Evolutionary conservation across 2,888 invertebrate genomes (phyloP), one percentile per base, ranked within the genome.

Genomic region (Lampropteryx suffumata): DNA sequence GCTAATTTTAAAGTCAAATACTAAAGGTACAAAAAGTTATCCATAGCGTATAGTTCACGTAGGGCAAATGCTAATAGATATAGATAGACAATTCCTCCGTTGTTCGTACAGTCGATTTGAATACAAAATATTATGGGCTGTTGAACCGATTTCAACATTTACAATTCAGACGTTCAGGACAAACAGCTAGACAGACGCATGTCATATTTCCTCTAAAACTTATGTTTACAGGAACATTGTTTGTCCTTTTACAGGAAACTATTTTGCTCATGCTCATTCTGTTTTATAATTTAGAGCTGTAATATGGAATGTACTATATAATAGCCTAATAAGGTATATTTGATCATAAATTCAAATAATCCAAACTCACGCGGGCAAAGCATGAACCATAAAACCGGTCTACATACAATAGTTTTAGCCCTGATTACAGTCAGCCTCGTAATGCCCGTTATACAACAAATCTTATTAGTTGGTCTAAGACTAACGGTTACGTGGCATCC

Each of bases 371-470:
- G 24, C 14, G 12, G 28, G 47, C 46, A 59, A 51, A 61, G 59
- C 57, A 55, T 53, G 60, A 65, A 64, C 62, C 62, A 55, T 50
- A 52, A 62, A 80, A 82, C 79, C 79, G 75, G 79, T 82, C 73
- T 72, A 71, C 24, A 30, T 41, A 47, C 76, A 77, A 82, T 82
- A 78, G 82, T 79, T 81, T 82, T 83, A 75, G 73, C 76, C 76
- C 76, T 73, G 71, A 67, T 71, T 66, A 67, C 64, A 62, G 65
- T 62, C 62, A 59, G 67, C 69, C 55, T 72, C 74, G 73, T 77
- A 76, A 76, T 71, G 73, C 71, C 80, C 79, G 82, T 84, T 83
- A 83, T 77, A 79, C 78, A 82, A 83, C 76, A 79, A 79, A 82
- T 84, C 77, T 79, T 82, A 81, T 79, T 79, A 79, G 73, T 68